Evolutionary conservation across 2,113 vertebrate genomes (phyloP), one percentile per base, ranked within the genome.

Genomic region (Gavia stellata): DNA sequence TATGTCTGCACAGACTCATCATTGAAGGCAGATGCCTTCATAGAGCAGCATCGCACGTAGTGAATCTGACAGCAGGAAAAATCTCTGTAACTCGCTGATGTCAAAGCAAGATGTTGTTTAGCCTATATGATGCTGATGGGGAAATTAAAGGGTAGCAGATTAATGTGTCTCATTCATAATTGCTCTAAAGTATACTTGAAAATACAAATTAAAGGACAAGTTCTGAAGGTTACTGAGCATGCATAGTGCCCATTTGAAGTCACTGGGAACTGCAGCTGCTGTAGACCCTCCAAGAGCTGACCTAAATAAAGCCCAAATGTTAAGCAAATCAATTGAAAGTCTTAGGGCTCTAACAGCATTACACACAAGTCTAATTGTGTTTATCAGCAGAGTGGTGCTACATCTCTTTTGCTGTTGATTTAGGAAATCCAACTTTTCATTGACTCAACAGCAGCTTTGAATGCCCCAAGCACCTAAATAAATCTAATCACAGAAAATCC

Each of bases 401-500:
- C 40, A 80, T 66, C 45, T 96, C 44, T 71, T 20, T 49, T 72
- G 68, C 91, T 86, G 44, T 75, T 86, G 70, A 71, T 95, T 94
- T 92, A 96, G 81, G 65, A 81, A 90, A 85, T 42, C 45, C 61
- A 81, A 17, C 63, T 90, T 96, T 92, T 92, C 77, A 88, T 91
- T 94, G 90, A 89, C 88, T 96, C 84, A 85, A 74, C 77, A 87
- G 68, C 36, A 85, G 34, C 68, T 73, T 71, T 83, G 58, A 66
- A 45, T 93, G 78, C 94, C 85, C 58, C 81, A 81, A 94, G 82
- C 66, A 93, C 81, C 79, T 42, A 72, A 94, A 94, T 96, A 94
- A 80, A 93, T 75, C 55, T 77, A 92, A 93, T 96, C 91, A 95
- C 19, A 28, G 65, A 71, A 97, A 96, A 87, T 79, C 70, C 62